Conservation (phyloP, 2,113 vertebrate species). For the Microcebus murinus region DNA sequence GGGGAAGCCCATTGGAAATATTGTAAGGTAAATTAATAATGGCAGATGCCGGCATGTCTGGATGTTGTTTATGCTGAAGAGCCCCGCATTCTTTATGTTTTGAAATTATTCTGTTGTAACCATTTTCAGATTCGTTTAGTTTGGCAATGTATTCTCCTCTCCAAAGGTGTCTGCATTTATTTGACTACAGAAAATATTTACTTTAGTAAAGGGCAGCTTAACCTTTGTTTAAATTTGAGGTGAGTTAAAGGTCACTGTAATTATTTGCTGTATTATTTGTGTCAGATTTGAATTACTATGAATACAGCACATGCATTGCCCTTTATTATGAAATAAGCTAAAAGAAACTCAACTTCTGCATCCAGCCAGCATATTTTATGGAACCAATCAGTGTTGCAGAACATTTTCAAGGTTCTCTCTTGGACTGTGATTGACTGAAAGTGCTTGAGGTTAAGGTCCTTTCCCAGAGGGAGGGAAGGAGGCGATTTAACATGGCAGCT, state of each 20-base stretch:
- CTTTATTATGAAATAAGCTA: constrained; percentile 86
- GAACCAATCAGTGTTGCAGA: constrained; percentile 78
- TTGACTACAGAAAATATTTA: constrained; percentile 88
- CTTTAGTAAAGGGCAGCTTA: constrained; percentile 89
- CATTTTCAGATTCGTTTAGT: constrained; percentile 78
- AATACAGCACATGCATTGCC: constrained; percentile 83
- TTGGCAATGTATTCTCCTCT: constrained; percentile 83
- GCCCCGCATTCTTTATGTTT: constrained; percentile 85
- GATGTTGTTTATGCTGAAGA: constrained; percentile 83
- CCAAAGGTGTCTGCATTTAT: constrained; percentile 86
- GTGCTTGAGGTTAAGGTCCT: constrained; percentile 79
- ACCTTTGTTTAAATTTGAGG: constrained; percentile 90
- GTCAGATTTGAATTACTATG: constrained; percentile 86
- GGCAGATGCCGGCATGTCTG: constrained; percentile 90
- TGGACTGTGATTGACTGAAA: constrained; percentile 81
- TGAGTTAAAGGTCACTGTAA: constrained; percentile 87
- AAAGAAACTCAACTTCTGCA: constrained; percentile 79
- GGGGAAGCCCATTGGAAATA: constrained; percentile 87
- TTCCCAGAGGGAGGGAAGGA: constrained; percentile 68
- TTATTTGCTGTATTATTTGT: constrained; percentile 89
- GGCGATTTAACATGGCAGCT: constrained; percentile 70
- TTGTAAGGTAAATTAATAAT: constrained; percentile 90
- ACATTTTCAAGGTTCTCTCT: constrained; percentile 78
- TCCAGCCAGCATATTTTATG: constrained; percentile 81
- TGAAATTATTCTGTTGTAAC: constrained; percentile 83